A percentile compares a stretch with the other conserved stretches of the same genome.
These are phyloP conservation scores for Indicator indicator DNA, from an alignment of 2,113 vertebrate species.

Conservation along the genomic window DNA sequence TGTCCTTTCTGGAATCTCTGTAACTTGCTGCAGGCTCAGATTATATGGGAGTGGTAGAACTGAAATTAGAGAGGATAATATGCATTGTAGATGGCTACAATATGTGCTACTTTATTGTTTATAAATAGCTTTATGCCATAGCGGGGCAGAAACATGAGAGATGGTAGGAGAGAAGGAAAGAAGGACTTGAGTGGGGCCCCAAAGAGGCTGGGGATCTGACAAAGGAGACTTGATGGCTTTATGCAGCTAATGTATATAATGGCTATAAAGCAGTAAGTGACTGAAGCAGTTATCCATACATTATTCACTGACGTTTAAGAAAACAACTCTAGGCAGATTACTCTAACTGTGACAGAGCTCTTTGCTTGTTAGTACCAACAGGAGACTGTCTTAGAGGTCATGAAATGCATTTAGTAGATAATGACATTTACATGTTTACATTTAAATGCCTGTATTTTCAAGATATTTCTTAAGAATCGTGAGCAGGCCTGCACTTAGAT, in stretches of 20 bases:
- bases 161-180: not conserved
- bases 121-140: not conserved
- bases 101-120: not conserved
- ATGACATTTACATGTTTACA: not conserved
- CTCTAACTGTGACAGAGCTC: not conserved
- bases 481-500: not conserved
- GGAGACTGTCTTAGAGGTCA: not conserved
- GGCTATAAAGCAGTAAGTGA: not conserved
- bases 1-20: not conserved
- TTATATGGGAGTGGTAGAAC: not conserved
- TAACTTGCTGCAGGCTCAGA: not conserved
- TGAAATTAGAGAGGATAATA: not conserved
- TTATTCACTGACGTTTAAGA: not conserved
- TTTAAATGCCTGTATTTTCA: not conserved
- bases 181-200: not conserved
- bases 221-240: not conserved
- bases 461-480: not conserved
- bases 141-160: not conserved
- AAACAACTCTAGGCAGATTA: not conserved
- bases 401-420: not conserved
- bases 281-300: not conserved
- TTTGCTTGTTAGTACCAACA: not conserved
- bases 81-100: not conserved
- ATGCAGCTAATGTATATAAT: not conserved
- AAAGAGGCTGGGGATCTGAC: not conserved